A percentile compares a stretch with the other conserved stretches of the same genome.
Conservation (phyloP, 2,797 vertebrate species). For the Holocentrus rufus region DNA sequence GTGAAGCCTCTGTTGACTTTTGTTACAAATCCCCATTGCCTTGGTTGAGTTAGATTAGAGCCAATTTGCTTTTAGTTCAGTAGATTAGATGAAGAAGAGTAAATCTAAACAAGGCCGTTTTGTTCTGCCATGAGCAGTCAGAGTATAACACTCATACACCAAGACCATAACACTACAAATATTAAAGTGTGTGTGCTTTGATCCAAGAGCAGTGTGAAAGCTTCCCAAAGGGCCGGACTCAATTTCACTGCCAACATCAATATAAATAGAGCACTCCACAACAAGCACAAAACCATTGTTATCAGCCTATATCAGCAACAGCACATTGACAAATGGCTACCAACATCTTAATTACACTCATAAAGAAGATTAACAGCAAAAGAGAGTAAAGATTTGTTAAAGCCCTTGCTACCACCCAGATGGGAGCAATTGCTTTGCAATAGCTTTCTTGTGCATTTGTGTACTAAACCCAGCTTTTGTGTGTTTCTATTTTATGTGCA, state of each 20-base stretch:
- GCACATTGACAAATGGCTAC: not conserved
- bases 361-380: not conserved
- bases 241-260: not conserved
- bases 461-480: not conserved
- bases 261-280: not conserved
- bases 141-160: constrained; percentile 1
- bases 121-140: constrained; percentile 33
- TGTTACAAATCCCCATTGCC: constrained; percentile 49
- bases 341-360: not conserved
- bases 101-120: constrained; percentile 14
- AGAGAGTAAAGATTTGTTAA: not conserved
- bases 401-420: not conserved
- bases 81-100: not conserved
- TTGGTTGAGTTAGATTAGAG: constrained; percentile 40
- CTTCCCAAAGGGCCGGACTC: constrained; percentile 8
- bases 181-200: constrained; percentile 4
- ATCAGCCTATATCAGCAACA: not conserved
- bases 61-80: constrained; percentile 36
- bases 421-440: not conserved
- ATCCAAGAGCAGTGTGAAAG: constrained; percentile 44
- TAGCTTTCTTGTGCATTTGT: not conserved
- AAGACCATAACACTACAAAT: constrained; percentile 27
- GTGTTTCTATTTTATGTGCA: not conserved
- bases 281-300: constrained; percentile 13
- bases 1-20: constrained; percentile 61